phyloP scores from a whole-genome alignment of 2,888 invertebrate species.

The Aromia moschata region DNA sequence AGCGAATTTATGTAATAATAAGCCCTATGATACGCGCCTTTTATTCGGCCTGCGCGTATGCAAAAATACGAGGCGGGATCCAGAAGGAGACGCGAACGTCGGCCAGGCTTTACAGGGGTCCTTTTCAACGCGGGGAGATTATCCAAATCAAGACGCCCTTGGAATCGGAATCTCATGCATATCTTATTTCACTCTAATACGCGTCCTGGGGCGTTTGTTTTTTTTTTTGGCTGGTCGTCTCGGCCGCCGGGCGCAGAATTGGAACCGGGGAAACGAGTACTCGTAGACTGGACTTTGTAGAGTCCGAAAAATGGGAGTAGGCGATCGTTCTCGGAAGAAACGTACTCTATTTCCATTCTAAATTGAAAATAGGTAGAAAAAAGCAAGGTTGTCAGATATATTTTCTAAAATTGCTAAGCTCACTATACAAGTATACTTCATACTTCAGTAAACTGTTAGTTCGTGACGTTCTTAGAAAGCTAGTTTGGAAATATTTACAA shows the following conservation, averaged over 20 bases:
- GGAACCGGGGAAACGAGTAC: slow-evolving; percentile 1
- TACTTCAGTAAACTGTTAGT: too few relatives aligned
- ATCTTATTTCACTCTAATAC: slow-evolving; percentile 42
- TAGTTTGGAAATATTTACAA: too few relatives aligned
- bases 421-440: too few relatives aligned
- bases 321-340: too few relatives aligned
- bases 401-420: too few relatives aligned
- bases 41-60: slow-evolving; percentile 30
- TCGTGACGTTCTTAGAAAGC: too few relatives aligned
- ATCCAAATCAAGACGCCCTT: slow-evolving; percentile 29
- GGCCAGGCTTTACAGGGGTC: slow-evolving; percentile 19
- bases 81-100: slow-evolving; percentile 3
- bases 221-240: background rate
- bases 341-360: too few relatives aligned
- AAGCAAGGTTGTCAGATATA: too few relatives aligned
- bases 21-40: slow-evolving; percentile 35
- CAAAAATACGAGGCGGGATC: slow-evolving; percentile 29
- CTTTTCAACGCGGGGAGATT: slow-evolving; percentile 31
- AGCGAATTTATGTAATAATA: slow-evolving; percentile 40
- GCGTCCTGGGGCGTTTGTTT: slow-evolving; percentile 32
- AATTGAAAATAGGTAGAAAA: too few relatives aligned
- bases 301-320: too few relatives aligned
- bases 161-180: slow-evolving; percentile 41
- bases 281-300: background rate
- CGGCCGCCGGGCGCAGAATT: background rate